Evolutionary conservation across 2,888 invertebrate genomes (phyloP), one percentile per base, ranked within the genome.

Genomic region (Saturnia pavonia): DNA sequence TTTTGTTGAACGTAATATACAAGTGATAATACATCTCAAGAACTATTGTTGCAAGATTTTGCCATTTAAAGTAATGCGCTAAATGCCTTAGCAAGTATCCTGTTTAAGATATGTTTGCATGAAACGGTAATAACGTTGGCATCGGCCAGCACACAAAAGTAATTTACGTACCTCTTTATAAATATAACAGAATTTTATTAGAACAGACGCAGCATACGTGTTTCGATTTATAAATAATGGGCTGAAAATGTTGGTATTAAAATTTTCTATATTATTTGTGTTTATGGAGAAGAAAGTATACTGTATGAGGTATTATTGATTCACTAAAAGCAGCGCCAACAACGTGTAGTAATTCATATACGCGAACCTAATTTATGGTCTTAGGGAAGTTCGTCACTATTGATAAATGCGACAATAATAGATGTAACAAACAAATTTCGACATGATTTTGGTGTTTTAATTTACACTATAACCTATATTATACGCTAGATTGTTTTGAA

Each of bases 51-150:
- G 19, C 54, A 54, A 34, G 19, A 1, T 12, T 42, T 42, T 16
- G 51, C 42, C 34, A 42, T 65, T 40, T 34, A 42, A 67, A 43
- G 16, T 67, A 66, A 22, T 27, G 27, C 78, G 78, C 76, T 80
- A 75, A 57, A 57, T 57, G 75, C 78, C 78, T 76, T 79, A 74
- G 79, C 75, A 77, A 74, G 78, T 83, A 86, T 77, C 85, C 88
- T 76, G 85, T 82, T 85, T 89, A 76, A 74, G 75, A 76, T 77
- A 78, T 85, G 87, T 88, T 89, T 87, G 85, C 87, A 88, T 85
- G 82, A 86, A 88, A 86, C 85, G 78, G 83, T 86, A 84, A 79
- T 80, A 83, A 82, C 77, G 78, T 83, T 82, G 82, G 77, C 81
- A 81, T 77, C 75, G 84, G 80, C 82, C 85, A 82, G 82, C 81